Evolutionary conservation across 2,113 vertebrate species (phyloP), one percentile per base, ranked within the genome.

Genomic region (Thymallus thymallus): DNA sequence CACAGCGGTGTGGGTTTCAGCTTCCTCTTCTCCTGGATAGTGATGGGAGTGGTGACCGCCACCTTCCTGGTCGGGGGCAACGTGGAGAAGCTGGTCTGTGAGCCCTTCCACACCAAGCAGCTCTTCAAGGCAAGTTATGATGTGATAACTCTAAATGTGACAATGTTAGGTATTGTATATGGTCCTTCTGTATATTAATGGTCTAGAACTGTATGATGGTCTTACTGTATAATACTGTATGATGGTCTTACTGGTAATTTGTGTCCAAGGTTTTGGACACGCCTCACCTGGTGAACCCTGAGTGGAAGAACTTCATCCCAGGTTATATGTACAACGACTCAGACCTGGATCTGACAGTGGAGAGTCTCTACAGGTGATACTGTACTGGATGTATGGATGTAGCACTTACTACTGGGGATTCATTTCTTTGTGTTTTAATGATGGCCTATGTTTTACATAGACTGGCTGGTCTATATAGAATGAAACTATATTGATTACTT

Each of bases 1-100:
- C 82, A 62, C 91, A 99, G 98, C 0, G 97, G 96, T 4, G 97
- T 96, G 78, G 97, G 95, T 74, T 92, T 98, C 79, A 96, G 95
- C 83, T 97, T 99, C 88, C 90, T 99, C 81, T 95, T 99, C 85
- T 97, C 95, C 79, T 98, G 96, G 96, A 72, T 95, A 75, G 87
- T 98, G 78, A 98, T 99, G 98, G 89, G 88, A 68, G 81, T 95
- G 64, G 95, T 98, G 32, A 91, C 94, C 26, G 30, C 88, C 68
- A 90, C 94, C 26, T 99, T 99, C 74, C 29, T 98, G 69, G 30
- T 91, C 0, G 97, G 96, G 9, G 95, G 95, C 66, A 98, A 99
- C 82, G 66, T 97, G 77, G 94, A 99, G 91, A 98, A 96, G 84
- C 87, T 99, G 22, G 78, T 96, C 45, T 99, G 98, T 82, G 96